These are phyloP conservation scores for Melopsittacus undulatus DNA, from an alignment of 2,797 vertebrate genomes.

Conservation along the genomic window DNA sequence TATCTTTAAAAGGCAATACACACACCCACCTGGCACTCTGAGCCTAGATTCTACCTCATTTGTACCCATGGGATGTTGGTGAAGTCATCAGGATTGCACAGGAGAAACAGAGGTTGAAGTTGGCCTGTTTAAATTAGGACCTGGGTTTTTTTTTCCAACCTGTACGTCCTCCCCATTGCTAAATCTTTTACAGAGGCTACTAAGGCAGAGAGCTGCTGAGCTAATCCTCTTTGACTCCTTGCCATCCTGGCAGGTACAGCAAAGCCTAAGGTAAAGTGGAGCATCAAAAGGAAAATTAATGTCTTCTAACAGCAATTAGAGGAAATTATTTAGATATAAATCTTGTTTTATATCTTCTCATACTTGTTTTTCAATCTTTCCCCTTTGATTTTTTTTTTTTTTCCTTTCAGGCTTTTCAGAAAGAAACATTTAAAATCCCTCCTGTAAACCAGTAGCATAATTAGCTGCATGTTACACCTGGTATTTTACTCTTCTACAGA, in stretches of 20 bases:
- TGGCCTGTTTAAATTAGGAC: conserved; percentile 27
- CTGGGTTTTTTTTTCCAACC: neutral
- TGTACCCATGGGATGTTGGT: conserved; percentile 41
- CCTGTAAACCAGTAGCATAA: conserved; percentile 68
- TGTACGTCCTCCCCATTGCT: conserved; percentile 54
- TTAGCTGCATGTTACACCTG: conserved; percentile 75
- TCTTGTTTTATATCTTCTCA: conserved; percentile 82
- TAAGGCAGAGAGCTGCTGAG: conserved; percentile 68
- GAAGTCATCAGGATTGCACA: conserved; percentile 30
- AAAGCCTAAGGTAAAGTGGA: conserved; percentile 77
- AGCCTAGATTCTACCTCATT: conserved; percentile 2
- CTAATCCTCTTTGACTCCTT: conserved; percentile 79
- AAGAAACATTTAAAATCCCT: conserved; percentile 73
- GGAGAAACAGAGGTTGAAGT: conserved; percentile 23
- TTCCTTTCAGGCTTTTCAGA: conserved; percentile 75
- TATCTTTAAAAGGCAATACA: neutral
- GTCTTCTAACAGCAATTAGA: conserved; percentile 85
- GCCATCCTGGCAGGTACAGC: conserved; percentile 79
- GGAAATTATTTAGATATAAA: conserved; percentile 84
- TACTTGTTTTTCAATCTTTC: conserved; percentile 80
- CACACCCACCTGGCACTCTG: neutral
- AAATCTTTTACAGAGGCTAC: conserved; percentile 70
- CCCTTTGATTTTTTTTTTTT: conserved; percentile 77
- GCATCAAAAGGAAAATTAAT: conserved; percentile 85
- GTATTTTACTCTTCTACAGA: conserved; percentile 58